Percentiles rank a stretch among this genome's conserved stretches.
phyloP scores from a whole-genome alignment of 2,113 vertebrate species.

The Sakesphorus luctuosus region DNA sequence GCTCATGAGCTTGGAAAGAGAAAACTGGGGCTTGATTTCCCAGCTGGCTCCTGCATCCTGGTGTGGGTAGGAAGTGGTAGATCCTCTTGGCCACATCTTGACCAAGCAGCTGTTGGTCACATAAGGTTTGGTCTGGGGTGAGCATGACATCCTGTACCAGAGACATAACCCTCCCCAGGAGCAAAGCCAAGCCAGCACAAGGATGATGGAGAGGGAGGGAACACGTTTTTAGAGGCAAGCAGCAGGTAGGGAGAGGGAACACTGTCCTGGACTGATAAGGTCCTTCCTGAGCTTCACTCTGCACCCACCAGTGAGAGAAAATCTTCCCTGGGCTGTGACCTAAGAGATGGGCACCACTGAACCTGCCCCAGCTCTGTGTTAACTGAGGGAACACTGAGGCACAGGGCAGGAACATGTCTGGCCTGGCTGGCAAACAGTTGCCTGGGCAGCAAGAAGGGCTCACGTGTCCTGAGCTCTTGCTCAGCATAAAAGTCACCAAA shows the following conservation, averaged over 20 bases:
- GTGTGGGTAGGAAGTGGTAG: not conserved
- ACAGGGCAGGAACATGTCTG: accelerated
- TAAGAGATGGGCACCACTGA: not conserved
- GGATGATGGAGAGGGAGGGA: not conserved
- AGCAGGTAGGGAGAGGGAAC: too few relatives aligned
- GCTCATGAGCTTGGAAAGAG: not conserved
- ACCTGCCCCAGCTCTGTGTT: not conserved
- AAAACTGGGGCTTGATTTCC: not conserved
- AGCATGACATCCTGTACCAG: not conserved
- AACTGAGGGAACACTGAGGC: not conserved
- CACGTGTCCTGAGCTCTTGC: not conserved
- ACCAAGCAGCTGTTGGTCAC: not conserved
- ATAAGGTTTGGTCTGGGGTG: not conserved
- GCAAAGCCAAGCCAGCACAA: not conserved
- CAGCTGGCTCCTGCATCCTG: not conserved
- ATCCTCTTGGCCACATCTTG: not conserved
- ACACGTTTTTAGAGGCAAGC: too few relatives aligned
- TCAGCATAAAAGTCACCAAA: not conserved
- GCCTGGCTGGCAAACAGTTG: not conserved
- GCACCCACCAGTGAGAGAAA: not conserved
- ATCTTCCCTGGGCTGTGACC: not conserved
- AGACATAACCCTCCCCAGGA: not conserved
- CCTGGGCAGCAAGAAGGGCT: not conserved
- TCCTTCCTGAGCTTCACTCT: not conserved
- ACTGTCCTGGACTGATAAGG: not conserved